A percentile compares a stretch with the other conserved stretches of the same genome.
Conservation (phyloP, 2,113 vertebrate genomes). For the Heterotis niloticus region DNA sequence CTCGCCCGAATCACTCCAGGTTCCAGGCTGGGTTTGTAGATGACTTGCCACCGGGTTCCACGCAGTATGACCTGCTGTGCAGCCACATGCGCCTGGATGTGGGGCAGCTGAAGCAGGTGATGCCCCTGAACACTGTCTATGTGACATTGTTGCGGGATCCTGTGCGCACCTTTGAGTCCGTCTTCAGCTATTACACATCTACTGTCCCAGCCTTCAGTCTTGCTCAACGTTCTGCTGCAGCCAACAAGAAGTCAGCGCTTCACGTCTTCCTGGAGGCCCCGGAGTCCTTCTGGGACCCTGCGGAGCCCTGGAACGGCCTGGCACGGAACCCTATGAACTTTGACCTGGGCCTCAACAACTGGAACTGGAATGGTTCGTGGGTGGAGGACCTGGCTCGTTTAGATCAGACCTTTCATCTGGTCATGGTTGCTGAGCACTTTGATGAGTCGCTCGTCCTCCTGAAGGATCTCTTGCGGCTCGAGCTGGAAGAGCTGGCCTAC, state of each 20-base stretch:
- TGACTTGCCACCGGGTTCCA: conserved; percentile 26
- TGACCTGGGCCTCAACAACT: conserved; percentile 42
- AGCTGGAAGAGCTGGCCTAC: conserved; percentile 40
- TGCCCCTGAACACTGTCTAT: conserved; percentile 41
- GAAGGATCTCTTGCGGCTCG: conserved; percentile 36
- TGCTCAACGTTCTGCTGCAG: neutral
- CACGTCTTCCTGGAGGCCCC: conserved; percentile 36
- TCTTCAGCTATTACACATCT: conserved; percentile 44
- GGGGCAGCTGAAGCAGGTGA: conserved; percentile 31
- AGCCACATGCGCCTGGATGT: conserved; percentile 47
- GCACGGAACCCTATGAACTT: conserved; percentile 50
- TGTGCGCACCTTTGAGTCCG: conserved; percentile 35
- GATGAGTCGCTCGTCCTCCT: conserved; percentile 50
- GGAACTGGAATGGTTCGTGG: conserved; percentile 31
- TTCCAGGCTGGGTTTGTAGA: conserved; percentile 42
- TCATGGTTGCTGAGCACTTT: conserved; percentile 50
- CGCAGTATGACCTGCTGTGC: conserved; percentile 46
- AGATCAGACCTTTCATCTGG: conserved; percentile 43
- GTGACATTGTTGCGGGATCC: conserved; percentile 49
- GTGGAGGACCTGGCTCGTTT: conserved; percentile 32
- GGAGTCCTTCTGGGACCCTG: conserved; percentile 30
- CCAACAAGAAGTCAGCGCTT: conserved; percentile 21
- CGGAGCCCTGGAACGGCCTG: conserved; percentile 24
- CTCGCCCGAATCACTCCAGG: conserved; percentile 1
- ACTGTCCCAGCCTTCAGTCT: conserved; percentile 37